A percentile compares a stretch with the other conserved stretches of the same genome.
Conservation (phyloP, 2,113 vertebrate species). For the Psittacara wagleri region DNA sequence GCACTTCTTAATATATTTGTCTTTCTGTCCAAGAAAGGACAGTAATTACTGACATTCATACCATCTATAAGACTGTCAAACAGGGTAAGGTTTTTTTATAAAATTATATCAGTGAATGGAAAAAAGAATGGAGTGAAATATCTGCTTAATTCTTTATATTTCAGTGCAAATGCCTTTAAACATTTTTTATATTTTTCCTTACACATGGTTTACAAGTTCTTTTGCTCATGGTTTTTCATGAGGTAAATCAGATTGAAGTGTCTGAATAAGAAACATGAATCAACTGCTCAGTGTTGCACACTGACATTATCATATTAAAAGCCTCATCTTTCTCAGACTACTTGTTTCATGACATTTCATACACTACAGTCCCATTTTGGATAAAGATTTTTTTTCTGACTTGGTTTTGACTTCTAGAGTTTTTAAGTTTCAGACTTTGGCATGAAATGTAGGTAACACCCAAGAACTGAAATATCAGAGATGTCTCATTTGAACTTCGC, state of each 20-base stretch:
- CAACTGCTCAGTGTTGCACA: neutral
- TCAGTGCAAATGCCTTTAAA: neutral
- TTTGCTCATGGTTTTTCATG: neutral
- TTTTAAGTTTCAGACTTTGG: neutral
- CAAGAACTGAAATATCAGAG: neutral
- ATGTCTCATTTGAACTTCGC: neutral
- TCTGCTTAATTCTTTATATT: neutral
- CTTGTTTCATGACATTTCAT: neutral
- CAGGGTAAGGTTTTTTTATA: neutral
- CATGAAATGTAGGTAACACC: neutral
- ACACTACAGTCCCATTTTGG: neutral
- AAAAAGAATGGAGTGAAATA: neutral
- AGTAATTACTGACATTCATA: neutral
- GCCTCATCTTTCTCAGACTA: neutral
- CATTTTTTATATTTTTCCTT: neutral
- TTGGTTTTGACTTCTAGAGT: neutral
- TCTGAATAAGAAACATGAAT: neutral
- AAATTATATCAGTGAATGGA: neutral
- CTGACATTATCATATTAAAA: neutral
- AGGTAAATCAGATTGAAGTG: neutral
- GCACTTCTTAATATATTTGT: neutral
- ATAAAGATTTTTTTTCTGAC: neutral
- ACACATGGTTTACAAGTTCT: neutral
- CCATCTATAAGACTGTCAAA: neutral
- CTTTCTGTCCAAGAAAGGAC: neutral